Evolutionary conservation across 2,113 vertebrate genomes (phyloP).

Genomic region (Trinectes maculatus): DNA sequence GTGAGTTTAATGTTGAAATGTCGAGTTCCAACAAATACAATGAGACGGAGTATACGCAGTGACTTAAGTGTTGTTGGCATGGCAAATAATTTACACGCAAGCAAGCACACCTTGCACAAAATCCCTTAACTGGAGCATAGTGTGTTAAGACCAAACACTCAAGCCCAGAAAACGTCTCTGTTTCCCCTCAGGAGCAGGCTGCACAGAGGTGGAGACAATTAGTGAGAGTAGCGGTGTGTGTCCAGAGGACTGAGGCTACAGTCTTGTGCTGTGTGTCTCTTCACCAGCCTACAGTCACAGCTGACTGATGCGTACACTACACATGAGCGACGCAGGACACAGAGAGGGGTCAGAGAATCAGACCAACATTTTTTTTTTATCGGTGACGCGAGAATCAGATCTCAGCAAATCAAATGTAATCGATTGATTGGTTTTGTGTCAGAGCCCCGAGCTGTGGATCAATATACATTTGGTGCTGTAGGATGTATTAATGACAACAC

Average conservation of each 20-base stretch:
- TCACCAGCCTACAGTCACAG: conserved; percentile 55
- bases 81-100: conserved; percentile 56
- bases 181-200: conserved; percentile 8
- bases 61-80: conserved; percentile 29
- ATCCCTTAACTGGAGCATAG: conserved; percentile 45
- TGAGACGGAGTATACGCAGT: conserved; percentile 20
- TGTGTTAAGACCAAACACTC: conserved; percentile 31
- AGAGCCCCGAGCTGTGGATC: no score
- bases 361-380: no score
- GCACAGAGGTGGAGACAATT: conserved; percentile 40
- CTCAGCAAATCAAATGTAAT: not conserved
- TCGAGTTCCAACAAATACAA: no score
- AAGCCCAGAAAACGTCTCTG: conserved; percentile 3
- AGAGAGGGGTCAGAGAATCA: conserved; percentile 31
- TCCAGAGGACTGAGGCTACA: no score
- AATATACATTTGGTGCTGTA: no score
- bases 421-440: not conserved
- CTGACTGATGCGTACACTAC: conserved; percentile 50
- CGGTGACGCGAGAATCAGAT: not conserved
- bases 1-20: conserved; percentile 8
- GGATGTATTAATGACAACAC: no score
- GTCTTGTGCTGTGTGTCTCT: conserved; percentile 39
- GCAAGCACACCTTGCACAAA: conserved; percentile 8
- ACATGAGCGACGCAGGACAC: conserved; percentile 22
- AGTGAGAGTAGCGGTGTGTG: conserved; percentile 51